Percentiles rank a stretch among this genome's conserved stretches.
phyloP scores from a whole-genome alignment of 2,888 invertebrate species.

The Muschampia staudingeri region DNA sequence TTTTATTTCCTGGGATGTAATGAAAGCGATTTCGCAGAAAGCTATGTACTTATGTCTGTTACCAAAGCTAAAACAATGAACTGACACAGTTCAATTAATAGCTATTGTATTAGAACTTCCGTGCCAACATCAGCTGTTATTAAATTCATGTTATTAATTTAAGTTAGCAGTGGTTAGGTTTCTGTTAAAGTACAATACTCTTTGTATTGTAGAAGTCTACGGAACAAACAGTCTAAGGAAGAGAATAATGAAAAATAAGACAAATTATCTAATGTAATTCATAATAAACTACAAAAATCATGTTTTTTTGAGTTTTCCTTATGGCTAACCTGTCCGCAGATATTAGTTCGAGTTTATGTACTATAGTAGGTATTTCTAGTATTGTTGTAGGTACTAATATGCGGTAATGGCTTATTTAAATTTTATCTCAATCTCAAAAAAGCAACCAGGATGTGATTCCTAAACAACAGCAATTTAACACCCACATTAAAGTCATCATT shows the following conservation, averaged over 20 bases:
- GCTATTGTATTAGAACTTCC: conserved; percentile 67
- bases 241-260: too few relatives aligned
- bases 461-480: neutral
- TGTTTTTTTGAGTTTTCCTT: too few relatives aligned
- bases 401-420: neutral
- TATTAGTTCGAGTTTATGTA: too few relatives aligned
- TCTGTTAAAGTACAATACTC: neutral
- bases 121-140: neutral
- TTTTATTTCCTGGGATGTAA: conserved; percentile 82
- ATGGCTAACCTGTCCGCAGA: too few relatives aligned
- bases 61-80: conserved; percentile 61
- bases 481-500: neutral
- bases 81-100: conserved; percentile 66
- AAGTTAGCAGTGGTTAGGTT: neutral
- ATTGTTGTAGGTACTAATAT: too few relatives aligned
- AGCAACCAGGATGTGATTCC: neutral
- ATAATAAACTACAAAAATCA: too few relatives aligned
- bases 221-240: too few relatives aligned
- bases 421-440: neutral
- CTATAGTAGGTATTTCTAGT: too few relatives aligned
- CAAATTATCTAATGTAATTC: too few relatives aligned
- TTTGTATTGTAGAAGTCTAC: too few relatives aligned
- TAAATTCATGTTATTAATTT: neutral
- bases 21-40: conserved; percentile 80
- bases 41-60: conserved; percentile 75